A percentile compares a stretch with the other conserved stretches of the same genome.
phyloP scores from a whole-genome alignment of 2,888 invertebrate genomes.

The Blastobasis lacticolella region DNA sequence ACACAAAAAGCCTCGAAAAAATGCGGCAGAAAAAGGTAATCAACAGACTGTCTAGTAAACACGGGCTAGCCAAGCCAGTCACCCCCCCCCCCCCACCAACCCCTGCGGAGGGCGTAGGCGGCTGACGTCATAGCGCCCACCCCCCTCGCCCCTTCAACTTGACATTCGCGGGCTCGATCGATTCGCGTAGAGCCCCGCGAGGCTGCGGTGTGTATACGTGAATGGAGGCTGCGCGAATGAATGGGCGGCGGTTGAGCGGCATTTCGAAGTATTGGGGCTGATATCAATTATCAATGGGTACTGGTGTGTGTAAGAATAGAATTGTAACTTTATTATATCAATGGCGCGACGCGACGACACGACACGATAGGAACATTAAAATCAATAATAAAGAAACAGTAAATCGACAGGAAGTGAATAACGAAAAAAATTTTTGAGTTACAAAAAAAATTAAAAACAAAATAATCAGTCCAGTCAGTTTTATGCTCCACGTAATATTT shows the following conservation, averaged over 20 bases:
- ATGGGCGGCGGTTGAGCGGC: neutral
- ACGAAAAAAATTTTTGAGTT: no score
- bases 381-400: no score
- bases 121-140: constrained; percentile 37
- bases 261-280: no score
- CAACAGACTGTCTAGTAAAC: neutral
- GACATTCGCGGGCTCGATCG: constrained; percentile 49
- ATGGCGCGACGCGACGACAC: no score
- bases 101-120: constrained; percentile 28
- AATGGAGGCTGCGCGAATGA: constrained; percentile 25
- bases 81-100: neutral
- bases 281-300: no score
- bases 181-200: constrained; percentile 37
- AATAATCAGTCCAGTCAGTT: no score
- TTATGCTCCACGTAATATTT: no score
- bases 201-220: constrained; percentile 30
- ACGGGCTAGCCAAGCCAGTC: neutral
- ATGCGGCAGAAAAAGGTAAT: neutral
- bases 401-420: no score
- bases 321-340: no score
- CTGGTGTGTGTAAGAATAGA: no score
- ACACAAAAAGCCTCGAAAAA: neutral
- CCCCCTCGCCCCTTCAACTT: constrained; percentile 39
- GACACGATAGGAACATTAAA: no score
- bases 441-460: no score